Percentiles rank a stretch among this genome's conserved stretches.
Evolutionary conservation across 2,888 invertebrate genomes (phyloP).

Genomic region (Sturmia bella): DNA sequence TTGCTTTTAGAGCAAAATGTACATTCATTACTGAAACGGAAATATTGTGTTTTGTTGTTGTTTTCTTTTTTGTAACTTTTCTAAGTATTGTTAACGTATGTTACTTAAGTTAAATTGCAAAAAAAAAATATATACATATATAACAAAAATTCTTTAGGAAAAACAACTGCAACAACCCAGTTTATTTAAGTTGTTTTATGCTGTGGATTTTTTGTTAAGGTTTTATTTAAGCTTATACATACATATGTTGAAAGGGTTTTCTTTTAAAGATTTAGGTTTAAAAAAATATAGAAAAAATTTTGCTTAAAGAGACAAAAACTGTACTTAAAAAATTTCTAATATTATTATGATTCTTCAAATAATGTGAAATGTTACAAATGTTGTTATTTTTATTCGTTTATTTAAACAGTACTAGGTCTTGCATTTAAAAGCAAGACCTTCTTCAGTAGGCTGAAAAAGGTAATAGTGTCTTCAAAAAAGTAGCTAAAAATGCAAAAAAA

Average conservation of each 20-base stretch:
- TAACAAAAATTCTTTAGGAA: conserved; percentile 3
- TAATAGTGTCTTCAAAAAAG: too few relatives aligned
- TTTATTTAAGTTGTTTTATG: conserved; percentile 26
- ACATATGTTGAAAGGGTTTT: background rate
- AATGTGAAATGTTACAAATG: too few relatives aligned
- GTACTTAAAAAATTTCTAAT: too few relatives aligned
- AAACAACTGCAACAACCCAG: conserved; percentile 16
- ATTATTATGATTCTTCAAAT: too few relatives aligned
- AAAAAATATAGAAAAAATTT: too few relatives aligned
- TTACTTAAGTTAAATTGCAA: conserved; percentile 32
- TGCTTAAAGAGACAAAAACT: too few relatives aligned
- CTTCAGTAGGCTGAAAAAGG: too few relatives aligned
- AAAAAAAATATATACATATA: background rate
- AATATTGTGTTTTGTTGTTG: conserved; percentile 55
- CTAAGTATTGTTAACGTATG: conserved; percentile 52
- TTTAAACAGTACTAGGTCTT: too few relatives aligned
- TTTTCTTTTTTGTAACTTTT: conserved; percentile 8
- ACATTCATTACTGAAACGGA: conserved; percentile 67
- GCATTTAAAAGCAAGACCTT: too few relatives aligned
- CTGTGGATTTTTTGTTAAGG: conserved; percentile 1
- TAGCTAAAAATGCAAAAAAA: too few relatives aligned
- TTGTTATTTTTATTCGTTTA: too few relatives aligned
- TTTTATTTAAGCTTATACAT: conserved; percentile 9
- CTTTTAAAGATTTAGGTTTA: conserved; percentile 3
- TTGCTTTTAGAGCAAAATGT: conserved; percentile 60